Base-by-base conservation (phyloP, 2,113 vertebrate genomes). In the Otolemur garnettii region DNA sequence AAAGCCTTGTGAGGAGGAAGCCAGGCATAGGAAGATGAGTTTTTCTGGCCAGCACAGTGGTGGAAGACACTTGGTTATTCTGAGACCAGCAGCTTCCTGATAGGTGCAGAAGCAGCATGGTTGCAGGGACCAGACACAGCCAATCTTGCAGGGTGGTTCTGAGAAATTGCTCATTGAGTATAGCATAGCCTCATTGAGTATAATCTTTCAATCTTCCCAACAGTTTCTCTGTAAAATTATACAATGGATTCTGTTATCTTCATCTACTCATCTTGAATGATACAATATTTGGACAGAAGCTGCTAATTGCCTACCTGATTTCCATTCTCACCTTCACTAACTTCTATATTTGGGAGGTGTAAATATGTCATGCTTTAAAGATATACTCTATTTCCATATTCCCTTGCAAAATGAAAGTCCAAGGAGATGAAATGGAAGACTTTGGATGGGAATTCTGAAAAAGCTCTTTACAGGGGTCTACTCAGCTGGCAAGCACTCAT, bases 311-410 rank as follows among this genome's bases (percentile, higher is more conserved):
- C 80, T 77, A 14, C 28, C 15, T 38, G 35, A 64, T 66, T 59
- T 19, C 57, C 24, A 71, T 38, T 64, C 80, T 90, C 7, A 55
- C 81, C 64, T 33, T 94, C 42, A 69, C 60, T 60, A 35, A 60
- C 24, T 64, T 79, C 90, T 92, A 30, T 38, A 86, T 69, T 66
- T 59, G 84, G 69, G 87, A 95, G 26, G n/a, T 62, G 2, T 78
- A 50, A 92, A 28, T 62, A 90, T 42, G 64, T 24, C 83, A 10
- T 38, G 59, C 53, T 90, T 91, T 89, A 9, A 45, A 90, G 69
- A 30, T n/a, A 85, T 17, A 68, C 71, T 93, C 57, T 60, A 33
- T n/a, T 82, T 60, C 87, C 59, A 72, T 9, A 30, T 38, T 75
- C 21, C n/a, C 66, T 75, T 79, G 50, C 30, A 38, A 69, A 80